phyloP scores from a whole-genome alignment of 2,797 vertebrate species.

The Morus bassanus region DNA sequence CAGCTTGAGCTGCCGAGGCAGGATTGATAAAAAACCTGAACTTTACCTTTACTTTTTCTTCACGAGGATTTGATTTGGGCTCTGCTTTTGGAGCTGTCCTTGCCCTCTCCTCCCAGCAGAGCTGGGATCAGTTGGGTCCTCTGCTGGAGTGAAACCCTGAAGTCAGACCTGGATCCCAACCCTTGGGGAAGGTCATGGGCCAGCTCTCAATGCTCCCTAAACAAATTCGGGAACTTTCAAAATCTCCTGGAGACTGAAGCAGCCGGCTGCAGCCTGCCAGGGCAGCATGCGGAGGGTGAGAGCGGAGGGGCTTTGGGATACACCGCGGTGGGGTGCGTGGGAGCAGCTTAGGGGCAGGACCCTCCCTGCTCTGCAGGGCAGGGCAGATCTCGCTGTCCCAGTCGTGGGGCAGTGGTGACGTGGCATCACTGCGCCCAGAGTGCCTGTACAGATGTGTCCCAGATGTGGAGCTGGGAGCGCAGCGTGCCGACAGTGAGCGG shows the following conservation, averaged over 20 bases:
- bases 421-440: accelerated
- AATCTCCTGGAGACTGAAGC: not conserved
- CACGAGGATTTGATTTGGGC: accelerated
- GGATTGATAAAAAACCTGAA: not conserved
- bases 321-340: accelerated
- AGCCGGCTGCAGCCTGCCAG: accelerated
- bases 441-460: not conserved
- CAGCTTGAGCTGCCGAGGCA: not conserved
- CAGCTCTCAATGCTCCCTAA: not conserved
- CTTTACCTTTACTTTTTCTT: not conserved
- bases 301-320: not conserved
- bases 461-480: not conserved
- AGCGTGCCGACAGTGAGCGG: not conserved
- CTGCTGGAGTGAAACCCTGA: not conserved
- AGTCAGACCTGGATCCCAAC: not conserved
- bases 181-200: not conserved
- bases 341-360: not conserved
- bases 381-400: not conserved
- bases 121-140: not conserved
- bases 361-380: not conserved
- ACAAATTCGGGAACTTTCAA: not conserved
- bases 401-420: accelerated
- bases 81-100: not conserved
- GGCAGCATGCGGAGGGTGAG: accelerated
- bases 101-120: not conserved